phyloP scores from a whole-genome alignment of 1,140 invertebrate genomes.

The Cardiocondyla obscurior region DNA sequence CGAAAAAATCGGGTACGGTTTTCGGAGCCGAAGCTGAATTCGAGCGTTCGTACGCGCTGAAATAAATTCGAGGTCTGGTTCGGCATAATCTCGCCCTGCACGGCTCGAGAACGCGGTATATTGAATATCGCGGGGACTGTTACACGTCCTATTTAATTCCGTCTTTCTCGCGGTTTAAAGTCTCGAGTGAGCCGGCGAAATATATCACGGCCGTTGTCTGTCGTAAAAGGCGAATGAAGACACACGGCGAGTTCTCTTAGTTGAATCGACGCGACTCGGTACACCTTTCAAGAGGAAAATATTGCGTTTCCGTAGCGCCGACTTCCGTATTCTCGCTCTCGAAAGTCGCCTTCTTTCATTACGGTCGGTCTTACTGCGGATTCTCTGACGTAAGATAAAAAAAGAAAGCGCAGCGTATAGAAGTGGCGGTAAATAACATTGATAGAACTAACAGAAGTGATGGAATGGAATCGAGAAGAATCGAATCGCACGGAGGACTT shows the following conservation, averaged over 20 bases:
- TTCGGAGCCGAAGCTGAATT: background rate
- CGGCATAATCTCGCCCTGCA: conserved; percentile 49
- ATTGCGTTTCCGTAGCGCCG: background rate
- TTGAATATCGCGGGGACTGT: conserved; percentile 36
- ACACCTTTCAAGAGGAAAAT: background rate
- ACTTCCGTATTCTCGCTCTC: conserved; percentile 1
- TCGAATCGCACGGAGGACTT: background rate
- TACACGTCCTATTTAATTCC: conserved; percentile 59
- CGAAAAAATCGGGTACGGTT: background rate
- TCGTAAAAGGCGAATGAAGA: conserved; percentile 47
- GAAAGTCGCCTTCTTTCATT: conserved; percentile 32
- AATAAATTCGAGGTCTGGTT: conserved; percentile 46
- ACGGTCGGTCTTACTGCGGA: background rate
- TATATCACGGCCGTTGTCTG: conserved; percentile 32
- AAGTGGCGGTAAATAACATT: conserved; percentile 21
- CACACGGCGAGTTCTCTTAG: conserved; percentile 30
- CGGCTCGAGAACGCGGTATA: conserved; percentile 20
- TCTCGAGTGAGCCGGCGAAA: background rate
- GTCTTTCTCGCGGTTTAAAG: conserved; percentile 29
- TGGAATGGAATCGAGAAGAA: conserved; percentile 7
- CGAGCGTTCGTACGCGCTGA: background rate
- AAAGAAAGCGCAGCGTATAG: background rate
- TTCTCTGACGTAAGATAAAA: conserved; percentile 12
- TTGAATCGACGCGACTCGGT: conserved; percentile 53
- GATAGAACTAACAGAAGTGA: conserved; percentile 18